Percentiles rank a stretch among this genome's conserved stretches.
Evolutionary conservation across 2,797 vertebrate genomes (phyloP).

Genomic region (Acanthiza pusilla): DNA sequence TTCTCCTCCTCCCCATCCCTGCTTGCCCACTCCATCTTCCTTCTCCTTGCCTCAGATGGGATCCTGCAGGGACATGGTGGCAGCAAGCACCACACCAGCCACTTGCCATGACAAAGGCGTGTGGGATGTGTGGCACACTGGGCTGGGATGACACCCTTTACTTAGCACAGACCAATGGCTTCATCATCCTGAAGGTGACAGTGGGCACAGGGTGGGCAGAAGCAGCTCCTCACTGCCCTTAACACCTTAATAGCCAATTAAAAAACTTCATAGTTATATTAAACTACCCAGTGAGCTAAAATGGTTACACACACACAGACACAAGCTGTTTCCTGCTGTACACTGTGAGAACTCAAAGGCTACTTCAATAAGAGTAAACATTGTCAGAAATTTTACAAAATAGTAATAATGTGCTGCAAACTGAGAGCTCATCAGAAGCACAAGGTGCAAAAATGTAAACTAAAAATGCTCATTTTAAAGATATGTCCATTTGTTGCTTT

Average conservation of each 20-base stretch:
- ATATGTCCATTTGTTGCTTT: background rate
- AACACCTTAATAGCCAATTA: background rate
- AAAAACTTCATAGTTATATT: background rate
- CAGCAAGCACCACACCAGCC: background rate
- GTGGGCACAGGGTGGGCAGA: background rate
- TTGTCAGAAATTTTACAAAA: background rate
- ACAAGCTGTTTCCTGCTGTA: background rate
- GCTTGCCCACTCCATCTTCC: background rate
- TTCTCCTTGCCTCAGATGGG: background rate
- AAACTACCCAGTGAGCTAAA: background rate
- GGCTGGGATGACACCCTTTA: background rate
- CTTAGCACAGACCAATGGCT: accelerated
- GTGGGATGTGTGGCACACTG: accelerated
- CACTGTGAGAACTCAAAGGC: background rate
- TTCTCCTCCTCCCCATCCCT: background rate
- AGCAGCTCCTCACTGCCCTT: background rate
- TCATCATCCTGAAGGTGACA: accelerated
- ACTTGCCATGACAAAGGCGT: background rate
- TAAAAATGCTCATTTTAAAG: background rate
- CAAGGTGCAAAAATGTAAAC: background rate
- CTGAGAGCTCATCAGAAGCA: background rate
- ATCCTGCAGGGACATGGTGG: background rate
- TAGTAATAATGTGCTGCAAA: background rate
- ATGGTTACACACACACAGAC: background rate
- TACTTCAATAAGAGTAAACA: background rate